A percentile compares a stretch with the other conserved stretches of the same genome.
Conservation (phyloP, 2,113 vertebrate genomes). For the Ploceus nigricollis region DNA sequence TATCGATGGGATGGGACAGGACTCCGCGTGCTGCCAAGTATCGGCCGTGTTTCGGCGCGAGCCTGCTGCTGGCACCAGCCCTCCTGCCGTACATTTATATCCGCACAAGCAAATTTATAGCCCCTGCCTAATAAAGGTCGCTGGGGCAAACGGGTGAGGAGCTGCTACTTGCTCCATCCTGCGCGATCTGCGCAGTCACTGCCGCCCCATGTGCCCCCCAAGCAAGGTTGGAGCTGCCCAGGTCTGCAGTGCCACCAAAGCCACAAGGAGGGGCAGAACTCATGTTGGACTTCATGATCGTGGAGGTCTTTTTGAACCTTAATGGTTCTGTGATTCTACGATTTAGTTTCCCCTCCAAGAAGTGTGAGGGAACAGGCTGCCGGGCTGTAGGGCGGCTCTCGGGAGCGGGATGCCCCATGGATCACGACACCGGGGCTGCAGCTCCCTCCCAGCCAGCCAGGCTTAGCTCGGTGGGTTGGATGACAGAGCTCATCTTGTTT, state of each 20-base stretch:
- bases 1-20: neutral
- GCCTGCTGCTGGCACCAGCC: neutral
- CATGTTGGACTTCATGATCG: neutral
- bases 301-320: neutral
- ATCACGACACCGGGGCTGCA: rapidly evolving
- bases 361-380: neutral
- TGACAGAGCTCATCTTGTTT: conserved; percentile 13
- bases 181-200: neutral
- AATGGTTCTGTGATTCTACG: neutral
- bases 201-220: neutral
- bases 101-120: neutral
- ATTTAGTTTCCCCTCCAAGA: neutral
- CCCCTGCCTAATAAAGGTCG: neutral
- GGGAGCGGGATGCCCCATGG: rapidly evolving
- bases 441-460: neutral
- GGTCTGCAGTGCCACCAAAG: neutral
- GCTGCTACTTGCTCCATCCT: neutral
- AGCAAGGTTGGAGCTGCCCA: neutral
- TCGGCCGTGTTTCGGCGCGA: neutral
- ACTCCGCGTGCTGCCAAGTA: conserved; percentile 21
- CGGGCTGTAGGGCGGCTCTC: rapidly evolving
- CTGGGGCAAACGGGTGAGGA: neutral
- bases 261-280: neutral
- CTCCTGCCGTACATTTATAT: neutral
- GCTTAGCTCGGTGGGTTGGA: neutral